Percentiles rank a stretch among this genome's conserved stretches.
Evolutionary conservation across 2,113 vertebrate species (phyloP).

Genomic region (Tauraco erythrolophus): DNA sequence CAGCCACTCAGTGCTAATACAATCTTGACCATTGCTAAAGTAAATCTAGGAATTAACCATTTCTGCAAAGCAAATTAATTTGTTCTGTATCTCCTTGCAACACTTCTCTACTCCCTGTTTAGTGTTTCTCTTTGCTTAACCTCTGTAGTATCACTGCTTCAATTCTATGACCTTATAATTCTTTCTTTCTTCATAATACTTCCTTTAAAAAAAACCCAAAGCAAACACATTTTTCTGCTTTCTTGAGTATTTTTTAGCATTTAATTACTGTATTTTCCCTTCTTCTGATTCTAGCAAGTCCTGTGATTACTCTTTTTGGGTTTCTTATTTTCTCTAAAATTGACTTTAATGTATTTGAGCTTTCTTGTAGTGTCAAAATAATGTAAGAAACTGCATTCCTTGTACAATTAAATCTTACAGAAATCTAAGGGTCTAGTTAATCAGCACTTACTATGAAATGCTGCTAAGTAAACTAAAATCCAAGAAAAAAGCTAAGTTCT

Average conservation of each 20-base stretch:
- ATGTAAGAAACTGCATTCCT: background rate
- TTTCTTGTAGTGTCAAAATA: background rate
- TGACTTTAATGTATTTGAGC: background rate
- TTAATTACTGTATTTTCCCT: background rate
- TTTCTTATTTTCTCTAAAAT: conserved; percentile 7
- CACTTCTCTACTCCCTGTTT: background rate
- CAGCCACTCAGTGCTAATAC: background rate
- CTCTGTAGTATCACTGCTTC: background rate
- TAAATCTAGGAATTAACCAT: background rate
- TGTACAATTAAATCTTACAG: conserved; percentile 46
- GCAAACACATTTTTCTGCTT: background rate
- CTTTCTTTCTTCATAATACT: background rate
- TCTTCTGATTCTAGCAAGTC: background rate
- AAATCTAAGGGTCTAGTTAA: conserved; percentile 1
- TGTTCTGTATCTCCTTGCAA: background rate
- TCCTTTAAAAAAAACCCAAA: background rate
- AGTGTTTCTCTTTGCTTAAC: background rate
- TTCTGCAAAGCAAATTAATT: background rate
- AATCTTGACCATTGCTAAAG: background rate
- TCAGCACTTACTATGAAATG: background rate
- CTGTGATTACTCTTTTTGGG: background rate
- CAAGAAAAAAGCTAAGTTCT: background rate
- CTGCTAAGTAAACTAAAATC: conserved; percentile 1
- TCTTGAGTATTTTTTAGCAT: background rate
- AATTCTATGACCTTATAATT: background rate